Evolutionary conservation across 2,888 invertebrate species (phyloP).

Genomic region (Pseudococcus viburni): DNA sequence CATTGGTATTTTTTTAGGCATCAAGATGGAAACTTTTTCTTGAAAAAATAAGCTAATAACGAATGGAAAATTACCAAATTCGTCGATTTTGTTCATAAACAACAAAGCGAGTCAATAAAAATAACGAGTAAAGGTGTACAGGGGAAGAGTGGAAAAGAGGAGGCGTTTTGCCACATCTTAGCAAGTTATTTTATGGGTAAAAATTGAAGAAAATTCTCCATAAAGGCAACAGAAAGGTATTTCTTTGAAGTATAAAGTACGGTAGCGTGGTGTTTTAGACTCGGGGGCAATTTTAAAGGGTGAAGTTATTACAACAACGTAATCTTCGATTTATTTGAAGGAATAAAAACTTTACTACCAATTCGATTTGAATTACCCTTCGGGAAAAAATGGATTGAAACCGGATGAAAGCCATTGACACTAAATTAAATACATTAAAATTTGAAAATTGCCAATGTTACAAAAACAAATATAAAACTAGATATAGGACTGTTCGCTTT

Average conservation of each 20-base stretch:
- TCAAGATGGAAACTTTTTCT: neutral
- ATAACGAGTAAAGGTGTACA: neutral
- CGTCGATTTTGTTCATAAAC: neutral
- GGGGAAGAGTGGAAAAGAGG: neutral
- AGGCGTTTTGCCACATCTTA: neutral
- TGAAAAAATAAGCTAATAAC: neutral
- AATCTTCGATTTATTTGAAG: slow-evolving; percentile 36
- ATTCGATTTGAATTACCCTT: slow-evolving; percentile 24
- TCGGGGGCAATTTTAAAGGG: neutral
- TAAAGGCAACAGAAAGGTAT: neutral
- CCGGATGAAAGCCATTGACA: slow-evolving; percentile 49
- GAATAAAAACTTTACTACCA: slow-evolving; percentile 45
- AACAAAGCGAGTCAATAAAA: neutral
- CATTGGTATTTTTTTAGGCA: neutral
- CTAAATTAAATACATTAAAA: slow-evolving; percentile 60
- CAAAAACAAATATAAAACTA: slow-evolving; percentile 42
- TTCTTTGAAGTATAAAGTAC: neutral
- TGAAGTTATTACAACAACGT: slow-evolving; percentile 12
- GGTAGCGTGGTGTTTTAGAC: neutral
- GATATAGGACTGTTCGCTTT: slow-evolving; percentile 52
- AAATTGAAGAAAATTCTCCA: neutral
- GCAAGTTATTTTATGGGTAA: neutral
- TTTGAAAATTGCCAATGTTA: slow-evolving; percentile 56
- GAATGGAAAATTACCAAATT: slow-evolving; percentile 25
- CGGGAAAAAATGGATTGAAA: slow-evolving; percentile 44